Evolutionary conservation across 2,888 invertebrate species (phyloP), one percentile per base, ranked within the genome.

Genomic region (Orthosia incerta): DNA sequence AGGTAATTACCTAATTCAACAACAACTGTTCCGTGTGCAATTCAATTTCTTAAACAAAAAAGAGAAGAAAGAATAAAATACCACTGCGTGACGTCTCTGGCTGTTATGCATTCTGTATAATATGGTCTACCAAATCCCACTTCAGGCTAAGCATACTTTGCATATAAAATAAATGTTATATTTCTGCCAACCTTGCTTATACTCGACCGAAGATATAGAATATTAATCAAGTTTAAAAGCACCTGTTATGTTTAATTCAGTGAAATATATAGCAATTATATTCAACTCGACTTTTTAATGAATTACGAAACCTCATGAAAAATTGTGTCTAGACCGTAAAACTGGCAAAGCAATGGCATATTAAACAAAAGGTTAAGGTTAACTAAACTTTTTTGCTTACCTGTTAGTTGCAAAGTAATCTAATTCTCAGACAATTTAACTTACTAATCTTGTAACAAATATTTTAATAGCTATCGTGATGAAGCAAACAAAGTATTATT

Each of bases 301-400:
- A 71, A 76, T 63, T 66, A 72, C 63, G 60, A 65, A 79, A 79
- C 68, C 59, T 63, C 66, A 69, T 86, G 82, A 86, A 84, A 82
- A 76, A 86, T 86, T 67, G 61, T 60, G 84, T 86, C 76, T 82
- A 80, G 84, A 82, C 78, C 56, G 57, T 62, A 69, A 59, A 48
- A 81, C 46, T 55, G 48, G 60, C 61, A 23, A 59, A 57, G 62
- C 56, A 70, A 75, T 68, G 50, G 59, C 23, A 57, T 31, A 63
- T 61, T 60, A 63, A 69, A 48, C 0, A 69, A 76, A 80, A 85
- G 65, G 80, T 84, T 63, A 80, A 85, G 83, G 80, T 63, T 63
- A 61, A 51, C 18, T 20, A 3, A 50, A 39, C 26, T 68, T 82
- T 79, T 81, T 82, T 77, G 57, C 53, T 66, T 15, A 57, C 50